phyloP scores from a whole-genome alignment of 2,888 invertebrate genomes.

The Shargacucullia verbasci region DNA sequence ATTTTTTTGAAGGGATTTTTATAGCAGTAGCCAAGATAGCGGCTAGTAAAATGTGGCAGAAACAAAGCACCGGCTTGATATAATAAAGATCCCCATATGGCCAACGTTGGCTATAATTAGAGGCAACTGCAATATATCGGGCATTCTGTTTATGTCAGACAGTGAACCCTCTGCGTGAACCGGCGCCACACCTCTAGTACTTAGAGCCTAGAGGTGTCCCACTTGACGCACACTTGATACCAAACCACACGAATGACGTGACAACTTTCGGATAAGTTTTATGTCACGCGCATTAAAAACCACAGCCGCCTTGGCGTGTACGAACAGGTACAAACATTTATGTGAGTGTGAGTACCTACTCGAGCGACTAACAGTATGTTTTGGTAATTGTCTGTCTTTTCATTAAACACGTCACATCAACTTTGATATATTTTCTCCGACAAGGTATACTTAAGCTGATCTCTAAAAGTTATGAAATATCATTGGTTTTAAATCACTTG shows the following conservation, averaged over 20 bases:
- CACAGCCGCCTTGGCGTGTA: slow-evolving; percentile 39
- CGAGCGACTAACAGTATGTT: slow-evolving; percentile 45
- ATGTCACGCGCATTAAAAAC: slow-evolving; percentile 50
- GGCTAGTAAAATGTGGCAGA: slow-evolving; percentile 34
- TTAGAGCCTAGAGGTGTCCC: slow-evolving; percentile 39
- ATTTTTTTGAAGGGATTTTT: slow-evolving; percentile 6
- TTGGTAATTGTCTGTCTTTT: slow-evolving; percentile 32
- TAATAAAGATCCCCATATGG: slow-evolving; percentile 58
- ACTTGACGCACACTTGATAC: slow-evolving; percentile 44
- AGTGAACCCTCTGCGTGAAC: slow-evolving; percentile 60
- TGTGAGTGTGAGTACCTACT: slow-evolving; percentile 24
- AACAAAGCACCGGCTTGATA: slow-evolving; percentile 44
- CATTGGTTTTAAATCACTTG: no score
- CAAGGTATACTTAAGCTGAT: no score
- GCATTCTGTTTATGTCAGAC: slow-evolving; percentile 64
- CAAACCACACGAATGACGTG: slow-evolving; percentile 34
- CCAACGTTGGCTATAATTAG: slow-evolving; percentile 74
- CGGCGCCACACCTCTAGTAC: slow-evolving; percentile 37
- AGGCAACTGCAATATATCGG: slow-evolving; percentile 65
- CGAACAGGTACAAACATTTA: slow-evolving; percentile 29
- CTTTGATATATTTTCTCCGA: slow-evolving; percentile 24
- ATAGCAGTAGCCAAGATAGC: slow-evolving; percentile 21
- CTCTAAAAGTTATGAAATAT: no score
- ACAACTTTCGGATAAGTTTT: slow-evolving; percentile 36
- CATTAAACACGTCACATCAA: slow-evolving; percentile 35